Percentiles rank a stretch among this genome's conserved stretches.
These are phyloP conservation scores for Cordilura impudica DNA, from an alignment of 2,888 invertebrate species.

Conservation along the genomic window DNA sequence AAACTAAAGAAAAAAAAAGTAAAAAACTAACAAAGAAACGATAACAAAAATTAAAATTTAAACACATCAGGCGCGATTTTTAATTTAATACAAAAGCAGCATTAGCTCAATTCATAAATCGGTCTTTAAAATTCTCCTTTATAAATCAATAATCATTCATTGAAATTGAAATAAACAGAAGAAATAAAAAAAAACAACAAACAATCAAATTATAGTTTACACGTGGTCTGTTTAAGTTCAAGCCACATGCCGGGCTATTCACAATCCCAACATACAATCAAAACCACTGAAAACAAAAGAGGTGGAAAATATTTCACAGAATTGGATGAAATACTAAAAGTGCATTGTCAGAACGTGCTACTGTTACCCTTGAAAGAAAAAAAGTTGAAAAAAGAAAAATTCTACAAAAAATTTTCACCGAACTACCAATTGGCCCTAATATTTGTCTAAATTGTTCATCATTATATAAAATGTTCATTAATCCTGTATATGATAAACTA, in stretches of 20 bases:
- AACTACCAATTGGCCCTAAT: conserved; percentile 40
- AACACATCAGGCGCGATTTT: conserved; percentile 75
- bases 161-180: conserved; percentile 1
- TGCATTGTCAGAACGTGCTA: conserved; percentile 54
- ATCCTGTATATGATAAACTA: conserved; percentile 26
- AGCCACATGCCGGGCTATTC: conserved; percentile 58
- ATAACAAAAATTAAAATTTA: conserved; percentile 66
- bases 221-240: conserved; percentile 53
- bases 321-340: conserved; percentile 32
- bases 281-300: not conserved
- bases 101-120: conserved; percentile 23
- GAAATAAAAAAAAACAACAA: not conserved
- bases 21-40: conserved; percentile 51
- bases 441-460: conserved; percentile 43
- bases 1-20: too few relatives aligned
- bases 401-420: conserved; percentile 19
- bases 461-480: conserved; percentile 38
- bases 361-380: conserved; percentile 32
- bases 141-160: conserved; percentile 36
- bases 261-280: not conserved
- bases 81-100: conserved; percentile 63
- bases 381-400: not conserved
- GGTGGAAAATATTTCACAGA: conserved; percentile 18
- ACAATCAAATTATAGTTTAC: conserved; percentile 51
- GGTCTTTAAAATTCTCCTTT: not conserved